Conservation (phyloP, 2,797 vertebrate genomes). For the Pampus argenteus region DNA sequence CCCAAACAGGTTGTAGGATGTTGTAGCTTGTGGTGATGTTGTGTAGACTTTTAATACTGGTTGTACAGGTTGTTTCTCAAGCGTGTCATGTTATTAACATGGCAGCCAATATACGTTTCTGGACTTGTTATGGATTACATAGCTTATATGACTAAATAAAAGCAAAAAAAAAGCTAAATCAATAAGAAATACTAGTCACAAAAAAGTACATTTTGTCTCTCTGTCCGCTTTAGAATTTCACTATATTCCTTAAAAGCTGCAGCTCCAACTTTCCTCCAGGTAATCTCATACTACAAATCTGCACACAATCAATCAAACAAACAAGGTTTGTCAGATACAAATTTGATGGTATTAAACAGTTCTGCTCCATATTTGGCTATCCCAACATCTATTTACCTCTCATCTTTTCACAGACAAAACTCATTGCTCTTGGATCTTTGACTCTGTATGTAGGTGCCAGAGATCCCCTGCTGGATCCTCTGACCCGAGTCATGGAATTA, state of each 20-base stretch:
- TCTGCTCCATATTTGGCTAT: slow-evolving; percentile 46
- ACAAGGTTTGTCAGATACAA: too few species aligned
- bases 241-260: background rate
- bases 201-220: too few species aligned
- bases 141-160: background rate
- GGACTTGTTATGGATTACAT: background rate
- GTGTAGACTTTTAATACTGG: background rate
- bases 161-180: too few species aligned
- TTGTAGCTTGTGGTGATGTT: too few species aligned
- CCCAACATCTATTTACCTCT: slow-evolving; percentile 36
- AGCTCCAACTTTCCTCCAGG: background rate
- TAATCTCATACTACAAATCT: too few species aligned
- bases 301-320: too few species aligned
- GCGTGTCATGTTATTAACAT: too few species aligned
- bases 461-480: slow-evolving; percentile 42
- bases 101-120: background rate
- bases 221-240: background rate
- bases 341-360: slow-evolving; percentile 43
- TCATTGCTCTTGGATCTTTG: slow-evolving; percentile 19
- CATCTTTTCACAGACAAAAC: slow-evolving; percentile 39
- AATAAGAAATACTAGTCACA: too few species aligned
- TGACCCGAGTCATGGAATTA: slow-evolving; percentile 63
- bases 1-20: background rate
- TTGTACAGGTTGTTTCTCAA: too few species aligned
- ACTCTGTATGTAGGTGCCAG: slow-evolving; percentile 62